These are phyloP conservation scores for Corythornis cristatus DNA, from an alignment of 2,113 vertebrate genomes.

Conservation along the genomic window DNA sequence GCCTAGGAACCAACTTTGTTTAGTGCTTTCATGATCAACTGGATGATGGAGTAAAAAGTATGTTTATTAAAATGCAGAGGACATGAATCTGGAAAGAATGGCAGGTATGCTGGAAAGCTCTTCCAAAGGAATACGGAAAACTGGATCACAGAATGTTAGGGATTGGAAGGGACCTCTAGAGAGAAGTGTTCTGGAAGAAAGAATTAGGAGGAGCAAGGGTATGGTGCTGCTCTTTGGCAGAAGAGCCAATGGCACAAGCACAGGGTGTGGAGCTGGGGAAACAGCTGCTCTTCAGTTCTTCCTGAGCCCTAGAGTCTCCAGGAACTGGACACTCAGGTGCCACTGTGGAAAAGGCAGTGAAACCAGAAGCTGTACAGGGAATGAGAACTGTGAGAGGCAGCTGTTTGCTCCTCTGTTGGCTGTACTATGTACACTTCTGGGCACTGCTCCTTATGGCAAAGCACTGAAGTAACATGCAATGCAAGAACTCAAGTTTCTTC, in stretches of 20 bases:
- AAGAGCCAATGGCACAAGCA: neutral
- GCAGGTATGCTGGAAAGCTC: constrained; percentile 13
- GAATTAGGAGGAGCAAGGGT: neutral
- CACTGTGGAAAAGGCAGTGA: neutral
- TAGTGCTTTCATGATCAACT: neutral
- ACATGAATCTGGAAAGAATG: constrained; percentile 36
- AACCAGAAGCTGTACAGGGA: neutral
- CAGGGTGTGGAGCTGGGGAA: neutral
- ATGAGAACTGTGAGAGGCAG: neutral
- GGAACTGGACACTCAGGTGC: neutral
- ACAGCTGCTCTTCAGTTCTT: neutral
- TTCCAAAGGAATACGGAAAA: neutral
- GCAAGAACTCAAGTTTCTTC: neutral
- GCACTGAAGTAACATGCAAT: neutral
- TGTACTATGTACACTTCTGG: neutral
- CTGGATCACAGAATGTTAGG: too few species aligned
- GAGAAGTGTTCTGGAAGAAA: neutral
- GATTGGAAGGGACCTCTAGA: too few species aligned
- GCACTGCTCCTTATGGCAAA: neutral
- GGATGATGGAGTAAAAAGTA: neutral
- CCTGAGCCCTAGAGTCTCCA: neutral
- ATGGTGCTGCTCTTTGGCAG: neutral
- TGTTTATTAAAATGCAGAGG: constrained; percentile 12
- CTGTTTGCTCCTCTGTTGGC: neutral
- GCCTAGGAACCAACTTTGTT: neutral